Percentiles rank a stretch among this genome's conserved stretches.
Conservation (phyloP, 1,140 invertebrate genomes). For the Drosophila nasuta region DNA sequence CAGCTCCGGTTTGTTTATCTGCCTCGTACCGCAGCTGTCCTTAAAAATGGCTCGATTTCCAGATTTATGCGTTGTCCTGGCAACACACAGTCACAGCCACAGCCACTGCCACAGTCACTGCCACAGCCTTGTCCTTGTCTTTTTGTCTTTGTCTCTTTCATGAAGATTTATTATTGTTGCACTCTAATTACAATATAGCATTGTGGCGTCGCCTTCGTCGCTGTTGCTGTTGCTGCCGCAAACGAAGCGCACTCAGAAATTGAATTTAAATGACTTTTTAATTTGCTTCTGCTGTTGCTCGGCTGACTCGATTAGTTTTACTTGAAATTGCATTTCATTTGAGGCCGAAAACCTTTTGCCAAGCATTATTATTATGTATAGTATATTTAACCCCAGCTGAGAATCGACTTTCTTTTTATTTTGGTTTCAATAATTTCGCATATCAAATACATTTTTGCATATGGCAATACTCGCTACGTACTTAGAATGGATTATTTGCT, state of each 20-base stretch:
- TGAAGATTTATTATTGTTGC: constrained; percentile 71
- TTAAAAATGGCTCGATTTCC: constrained; percentile 47
- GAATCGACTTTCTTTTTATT: background rate
- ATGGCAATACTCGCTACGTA: constrained; percentile 13
- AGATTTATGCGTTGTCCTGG: constrained; percentile 52
- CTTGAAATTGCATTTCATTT: constrained; percentile 57
- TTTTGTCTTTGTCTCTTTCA: constrained; percentile 37
- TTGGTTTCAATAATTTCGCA: background rate
- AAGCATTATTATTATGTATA: too few species aligned
- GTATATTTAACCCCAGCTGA: background rate
- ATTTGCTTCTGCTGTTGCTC: constrained; percentile 43
- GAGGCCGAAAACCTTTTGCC: constrained; percentile 36
- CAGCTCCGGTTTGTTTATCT: background rate
- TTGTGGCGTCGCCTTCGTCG: constrained; percentile 16
- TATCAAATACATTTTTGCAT: constrained; percentile 24
- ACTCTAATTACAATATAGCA: constrained; percentile 77
- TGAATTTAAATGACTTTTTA: constrained; percentile 81
- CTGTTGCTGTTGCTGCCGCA: constrained; percentile 22
- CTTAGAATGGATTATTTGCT: constrained; percentile 21
- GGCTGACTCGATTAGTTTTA: constrained; percentile 38
- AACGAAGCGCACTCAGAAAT: constrained; percentile 54
- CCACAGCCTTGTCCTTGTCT: background rate
- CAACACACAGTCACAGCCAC: constrained; percentile 14
- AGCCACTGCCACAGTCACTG: background rate
- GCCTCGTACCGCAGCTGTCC: constrained; percentile 22